These are phyloP conservation scores for Chorisops tibialis DNA, from an alignment of 2,888 invertebrate species.

Conservation along the genomic window DNA sequence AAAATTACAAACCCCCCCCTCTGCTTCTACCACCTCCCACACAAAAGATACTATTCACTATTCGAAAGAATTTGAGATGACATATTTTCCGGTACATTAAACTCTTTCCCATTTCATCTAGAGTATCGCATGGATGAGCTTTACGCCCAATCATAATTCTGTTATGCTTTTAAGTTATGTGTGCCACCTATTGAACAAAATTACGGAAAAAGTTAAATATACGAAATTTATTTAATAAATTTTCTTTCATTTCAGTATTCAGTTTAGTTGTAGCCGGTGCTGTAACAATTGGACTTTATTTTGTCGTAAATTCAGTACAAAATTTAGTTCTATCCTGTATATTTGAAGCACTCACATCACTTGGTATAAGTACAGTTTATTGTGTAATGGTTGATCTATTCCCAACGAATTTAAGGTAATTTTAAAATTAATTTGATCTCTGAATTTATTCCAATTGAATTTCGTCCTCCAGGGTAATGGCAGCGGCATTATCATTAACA, in stretches of 20 bases:
- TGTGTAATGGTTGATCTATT: conserved; percentile 79
- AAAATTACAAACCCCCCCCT: too few relatives aligned
- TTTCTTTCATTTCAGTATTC: conserved; percentile 58
- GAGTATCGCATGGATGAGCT: too few relatives aligned
- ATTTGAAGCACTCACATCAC: conserved; percentile 75
- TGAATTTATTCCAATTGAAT: conserved; percentile 12
- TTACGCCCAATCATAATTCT: too few relatives aligned
- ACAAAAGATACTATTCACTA: too few relatives aligned
- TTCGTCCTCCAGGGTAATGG: conserved; percentile 66
- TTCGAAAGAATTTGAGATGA: too few relatives aligned
- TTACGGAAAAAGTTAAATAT: neutral
- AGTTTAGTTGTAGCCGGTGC: conserved; percentile 70
- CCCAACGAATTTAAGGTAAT: conserved; percentile 76
- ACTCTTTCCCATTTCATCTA: too few relatives aligned
- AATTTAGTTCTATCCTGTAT: conserved; percentile 73
- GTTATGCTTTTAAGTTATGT: too few relatives aligned
- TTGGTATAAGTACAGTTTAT: conserved; percentile 76
- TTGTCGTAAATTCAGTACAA: conserved; percentile 66
- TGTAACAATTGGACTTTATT: conserved; percentile 72
- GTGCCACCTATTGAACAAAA: too few relatives aligned
- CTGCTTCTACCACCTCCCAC: too few relatives aligned
- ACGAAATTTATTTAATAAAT: neutral
- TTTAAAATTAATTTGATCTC: neutral
- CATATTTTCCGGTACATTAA: too few relatives aligned
- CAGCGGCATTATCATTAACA: conserved; percentile 73